Conservation (phyloP, 2,113 vertebrate species). For the Edolisoma coerulescens region DNA sequence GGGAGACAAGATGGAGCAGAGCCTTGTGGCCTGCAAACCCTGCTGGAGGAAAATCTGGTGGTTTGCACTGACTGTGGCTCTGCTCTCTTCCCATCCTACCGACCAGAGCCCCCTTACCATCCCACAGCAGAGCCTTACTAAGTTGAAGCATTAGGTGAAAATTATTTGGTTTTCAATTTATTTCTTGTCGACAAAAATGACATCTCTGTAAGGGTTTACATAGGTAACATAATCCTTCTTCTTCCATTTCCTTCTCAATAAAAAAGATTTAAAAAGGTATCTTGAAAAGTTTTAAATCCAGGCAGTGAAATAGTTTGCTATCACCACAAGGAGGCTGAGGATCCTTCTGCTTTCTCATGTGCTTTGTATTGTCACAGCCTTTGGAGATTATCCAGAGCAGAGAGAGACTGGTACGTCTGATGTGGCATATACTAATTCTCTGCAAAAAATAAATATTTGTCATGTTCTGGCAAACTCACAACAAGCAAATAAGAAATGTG, state of each 20-base stretch:
- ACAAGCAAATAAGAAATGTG: not conserved
- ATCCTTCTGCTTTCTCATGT: not conserved
- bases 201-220: not conserved
- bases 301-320: not conserved
- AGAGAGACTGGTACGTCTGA: not conserved
- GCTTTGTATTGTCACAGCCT: not conserved
- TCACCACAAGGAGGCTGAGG: constrained; percentile 16
- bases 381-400: not conserved
- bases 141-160: not conserved
- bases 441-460: not conserved
- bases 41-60: not conserved
- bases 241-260: not conserved
- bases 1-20: not conserved
- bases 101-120: not conserved
- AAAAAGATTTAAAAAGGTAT: not conserved
- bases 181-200: not conserved
- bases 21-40: not conserved
- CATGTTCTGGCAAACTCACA: not conserved
- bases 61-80: not conserved
- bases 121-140: not conserved
- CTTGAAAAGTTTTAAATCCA: not conserved
- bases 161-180: not conserved
- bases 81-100: not conserved
- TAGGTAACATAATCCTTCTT: not conserved
- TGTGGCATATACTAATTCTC: not conserved